These are phyloP conservation scores for Phoenicopterus ruber DNA, from an alignment of 2,113 vertebrate species.

Conservation along the genomic window DNA sequence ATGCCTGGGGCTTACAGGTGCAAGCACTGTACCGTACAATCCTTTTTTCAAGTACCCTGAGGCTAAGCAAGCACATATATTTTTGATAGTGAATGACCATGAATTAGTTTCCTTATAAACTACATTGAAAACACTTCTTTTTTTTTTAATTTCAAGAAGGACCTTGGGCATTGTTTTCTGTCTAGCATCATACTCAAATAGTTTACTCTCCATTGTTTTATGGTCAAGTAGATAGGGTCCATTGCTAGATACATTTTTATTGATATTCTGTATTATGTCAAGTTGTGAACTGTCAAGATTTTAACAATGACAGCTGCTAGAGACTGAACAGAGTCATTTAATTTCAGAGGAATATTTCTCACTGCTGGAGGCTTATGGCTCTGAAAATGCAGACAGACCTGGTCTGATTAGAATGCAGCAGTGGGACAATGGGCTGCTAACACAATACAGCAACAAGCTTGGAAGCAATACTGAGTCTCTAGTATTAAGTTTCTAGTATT, in stretches of 20 bases:
- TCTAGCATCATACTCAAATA: neutral
- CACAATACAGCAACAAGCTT: neutral
- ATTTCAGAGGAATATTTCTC: constrained; percentile 41
- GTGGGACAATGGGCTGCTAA: constrained; percentile 14
- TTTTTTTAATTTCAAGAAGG: neutral
- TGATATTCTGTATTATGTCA: constrained; percentile 27
- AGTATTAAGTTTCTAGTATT: neutral
- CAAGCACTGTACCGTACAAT: neutral
- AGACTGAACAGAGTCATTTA: constrained; percentile 1
- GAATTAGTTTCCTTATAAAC: constrained; percentile 16
- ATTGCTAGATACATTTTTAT: constrained; percentile 21
- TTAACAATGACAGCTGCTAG: constrained; percentile 36
- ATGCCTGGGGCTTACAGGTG: constrained; percentile 24
- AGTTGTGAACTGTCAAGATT: constrained; percentile 1
- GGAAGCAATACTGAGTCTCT: neutral
- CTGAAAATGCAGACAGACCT: constrained; percentile 23
- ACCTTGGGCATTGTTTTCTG: neutral
- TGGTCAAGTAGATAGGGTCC: neutral
- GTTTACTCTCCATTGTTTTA: constrained; percentile 35
- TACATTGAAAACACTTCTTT: neutral
- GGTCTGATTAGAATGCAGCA: constrained; percentile 39
- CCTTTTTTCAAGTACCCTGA: neutral
- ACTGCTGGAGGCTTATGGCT: constrained; percentile 42
- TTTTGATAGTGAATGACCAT: neutral
- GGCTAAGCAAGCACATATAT: neutral